These are phyloP conservation scores for Hyperoodon ampullatus DNA, from an alignment of 2,113 vertebrate species.

Conservation along the genomic window DNA sequence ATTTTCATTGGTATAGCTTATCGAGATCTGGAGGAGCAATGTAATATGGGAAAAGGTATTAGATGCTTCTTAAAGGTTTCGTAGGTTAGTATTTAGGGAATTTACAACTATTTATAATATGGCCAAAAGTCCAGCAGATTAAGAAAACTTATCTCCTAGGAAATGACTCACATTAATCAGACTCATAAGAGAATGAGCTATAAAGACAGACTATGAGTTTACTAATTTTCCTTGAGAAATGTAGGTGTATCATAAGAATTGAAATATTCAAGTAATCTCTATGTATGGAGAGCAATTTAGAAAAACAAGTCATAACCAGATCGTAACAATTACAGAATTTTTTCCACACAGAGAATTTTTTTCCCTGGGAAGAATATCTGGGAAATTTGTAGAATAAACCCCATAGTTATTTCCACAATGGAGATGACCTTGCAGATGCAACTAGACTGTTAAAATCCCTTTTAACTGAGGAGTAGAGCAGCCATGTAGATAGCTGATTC, in stretches of 20 bases:
- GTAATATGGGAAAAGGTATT: neutral
- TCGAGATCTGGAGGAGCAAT: neutral
- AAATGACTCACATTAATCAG: neutral
- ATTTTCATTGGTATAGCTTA: conserved; percentile 36
- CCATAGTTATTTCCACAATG: neutral
- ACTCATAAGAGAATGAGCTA: neutral
- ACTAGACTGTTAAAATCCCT: neutral
- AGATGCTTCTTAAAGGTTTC: neutral
- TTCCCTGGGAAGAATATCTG: neutral
- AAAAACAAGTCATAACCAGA: neutral
- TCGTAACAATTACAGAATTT: neutral
- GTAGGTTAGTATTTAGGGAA: neutral
- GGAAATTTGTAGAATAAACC: neutral
- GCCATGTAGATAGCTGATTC: neutral
- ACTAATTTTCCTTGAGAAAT: conserved; percentile 20
- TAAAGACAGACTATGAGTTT: neutral
- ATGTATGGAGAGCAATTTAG: neutral
- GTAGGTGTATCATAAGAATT: neutral
- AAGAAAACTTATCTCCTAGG: neutral
- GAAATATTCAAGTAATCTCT: conserved; percentile 25
- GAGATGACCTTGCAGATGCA: neutral
- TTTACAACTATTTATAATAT: neutral
- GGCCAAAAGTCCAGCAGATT: neutral
- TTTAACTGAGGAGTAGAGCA: neutral
- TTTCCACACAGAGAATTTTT: neutral